Evolutionary conservation across 2,113 vertebrate genomes (phyloP), one percentile per base, ranked within the genome.

Genomic region (Melanostigma gelatinosum): DNA sequence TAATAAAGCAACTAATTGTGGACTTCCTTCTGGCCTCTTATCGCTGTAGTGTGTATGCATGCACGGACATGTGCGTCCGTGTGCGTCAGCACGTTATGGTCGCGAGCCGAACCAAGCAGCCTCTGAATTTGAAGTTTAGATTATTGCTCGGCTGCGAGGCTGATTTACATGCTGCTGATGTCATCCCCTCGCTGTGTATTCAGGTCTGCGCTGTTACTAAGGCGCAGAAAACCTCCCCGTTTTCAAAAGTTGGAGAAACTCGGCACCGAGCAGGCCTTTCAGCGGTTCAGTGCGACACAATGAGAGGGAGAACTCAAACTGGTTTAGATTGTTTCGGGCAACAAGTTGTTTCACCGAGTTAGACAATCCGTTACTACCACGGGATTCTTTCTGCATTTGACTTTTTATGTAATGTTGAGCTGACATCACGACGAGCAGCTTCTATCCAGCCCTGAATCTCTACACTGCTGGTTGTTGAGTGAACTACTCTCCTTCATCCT

Each of bases 101-200:
- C 69, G 75, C 67, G 18, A 89, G 83, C 40, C 8, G 48, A 29
- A 4, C 52, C 58, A 16, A 58, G 63, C 50, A 79, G 2, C 44
- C 86, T 73, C 71, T 82, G 77, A 77, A 84, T 77, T 74, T 85
- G 50, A 73, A 60, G 63, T 80, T 83, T 71, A 71, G 83, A 87
- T 58, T 44, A 77, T 67, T 80, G 78, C 32, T 46, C 32, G 40
- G 72, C 32, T 63, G 78, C 0, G 2, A 75, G 42, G 78, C 80
- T 88, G 84, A 87, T 91, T 90, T 84, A 82, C 86, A 87, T 87
- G 88, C 84, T 65, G 84, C 82, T 86, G 86, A 88, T 79, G 91
- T 89, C 85, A 90, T 86, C 71, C 40, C 22, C 79, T 77, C 24
- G 50, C 81, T 80, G 83, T 81, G 82, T 64, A 50, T 83, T 85